phyloP scores from a whole-genome alignment of 2,113 vertebrate species.

The Rhadina sibilatrix region DNA sequence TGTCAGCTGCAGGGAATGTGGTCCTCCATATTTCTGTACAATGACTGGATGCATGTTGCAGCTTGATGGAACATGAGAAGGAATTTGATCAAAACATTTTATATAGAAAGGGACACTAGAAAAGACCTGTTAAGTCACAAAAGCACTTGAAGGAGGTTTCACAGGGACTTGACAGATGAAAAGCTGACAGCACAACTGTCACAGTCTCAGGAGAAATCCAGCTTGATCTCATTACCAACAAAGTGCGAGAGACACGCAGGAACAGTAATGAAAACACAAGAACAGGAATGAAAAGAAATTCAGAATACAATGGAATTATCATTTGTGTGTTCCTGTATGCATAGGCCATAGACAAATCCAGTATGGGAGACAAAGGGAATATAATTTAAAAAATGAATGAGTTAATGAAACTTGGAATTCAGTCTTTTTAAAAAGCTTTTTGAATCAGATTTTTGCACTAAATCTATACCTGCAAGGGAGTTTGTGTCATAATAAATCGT shows the following conservation, averaged over 20 bases:
- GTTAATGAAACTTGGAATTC: neutral
- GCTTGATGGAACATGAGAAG: neutral
- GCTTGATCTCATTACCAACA: conserved; percentile 33
- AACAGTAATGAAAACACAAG: neutral
- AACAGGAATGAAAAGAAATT: neutral
- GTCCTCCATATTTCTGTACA: neutral
- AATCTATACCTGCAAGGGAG: neutral
- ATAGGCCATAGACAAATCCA: neutral
- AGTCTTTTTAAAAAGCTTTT: neutral
- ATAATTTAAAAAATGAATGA: neutral
- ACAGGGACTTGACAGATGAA: neutral
- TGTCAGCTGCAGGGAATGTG: neutral
- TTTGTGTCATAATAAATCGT: neutral
- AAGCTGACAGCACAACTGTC: neutral
- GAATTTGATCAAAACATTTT: conserved; percentile 22
- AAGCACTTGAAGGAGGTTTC: neutral
- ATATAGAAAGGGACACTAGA: neutral
- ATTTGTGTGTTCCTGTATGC: neutral
- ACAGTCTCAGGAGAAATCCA: neutral
- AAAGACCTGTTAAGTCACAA: neutral
- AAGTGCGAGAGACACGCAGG: neutral
- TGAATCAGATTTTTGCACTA: neutral
- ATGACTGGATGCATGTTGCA: neutral
- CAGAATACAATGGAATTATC: neutral
- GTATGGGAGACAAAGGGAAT: neutral